Evolutionary conservation across 2,888 invertebrate species (phyloP).

Genomic region (Entomobrya proxima): DNA sequence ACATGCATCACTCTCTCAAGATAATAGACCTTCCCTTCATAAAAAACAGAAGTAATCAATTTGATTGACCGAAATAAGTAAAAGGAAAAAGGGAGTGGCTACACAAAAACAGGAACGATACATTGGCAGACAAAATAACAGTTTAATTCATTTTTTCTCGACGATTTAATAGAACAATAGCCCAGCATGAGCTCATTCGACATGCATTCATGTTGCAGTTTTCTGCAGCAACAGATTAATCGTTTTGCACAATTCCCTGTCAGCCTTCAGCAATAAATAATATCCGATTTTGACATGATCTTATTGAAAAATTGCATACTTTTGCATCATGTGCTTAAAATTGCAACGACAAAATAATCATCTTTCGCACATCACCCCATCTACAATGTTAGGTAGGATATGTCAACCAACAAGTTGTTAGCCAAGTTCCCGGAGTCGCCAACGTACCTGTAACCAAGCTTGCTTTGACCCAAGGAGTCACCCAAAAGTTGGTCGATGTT

Average conservation of each 20-base stretch:
- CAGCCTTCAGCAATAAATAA: constrained; percentile 7
- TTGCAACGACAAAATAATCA: neutral
- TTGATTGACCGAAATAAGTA: constrained; percentile 41
- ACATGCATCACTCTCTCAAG: constrained; percentile 24
- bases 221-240: neutral
- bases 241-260: neutral
- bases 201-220: constrained; percentile 24
- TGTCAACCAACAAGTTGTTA: constrained; percentile 73
- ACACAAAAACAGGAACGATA: neutral
- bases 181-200: constrained; percentile 44
- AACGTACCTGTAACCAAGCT: constrained; percentile 79
- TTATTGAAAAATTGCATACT: too few species aligned
- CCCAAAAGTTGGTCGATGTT: constrained; percentile 81
- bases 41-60: constrained; percentile 41
- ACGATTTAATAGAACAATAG: constrained; percentile 30
- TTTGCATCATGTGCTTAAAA: neutral
- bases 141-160: constrained; percentile 17
- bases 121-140: constrained; percentile 27
- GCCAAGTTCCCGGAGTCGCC: constrained; percentile 78
- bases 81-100: constrained; percentile 62
- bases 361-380: neutral
- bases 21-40: constrained; percentile 44
- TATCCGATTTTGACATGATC: constrained; percentile 30
- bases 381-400: constrained; percentile 70
- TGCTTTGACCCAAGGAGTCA: constrained; percentile 79